Base-by-base conservation (phyloP, 2,797 vertebrate species). In the Fistularia commersonii region DNA sequence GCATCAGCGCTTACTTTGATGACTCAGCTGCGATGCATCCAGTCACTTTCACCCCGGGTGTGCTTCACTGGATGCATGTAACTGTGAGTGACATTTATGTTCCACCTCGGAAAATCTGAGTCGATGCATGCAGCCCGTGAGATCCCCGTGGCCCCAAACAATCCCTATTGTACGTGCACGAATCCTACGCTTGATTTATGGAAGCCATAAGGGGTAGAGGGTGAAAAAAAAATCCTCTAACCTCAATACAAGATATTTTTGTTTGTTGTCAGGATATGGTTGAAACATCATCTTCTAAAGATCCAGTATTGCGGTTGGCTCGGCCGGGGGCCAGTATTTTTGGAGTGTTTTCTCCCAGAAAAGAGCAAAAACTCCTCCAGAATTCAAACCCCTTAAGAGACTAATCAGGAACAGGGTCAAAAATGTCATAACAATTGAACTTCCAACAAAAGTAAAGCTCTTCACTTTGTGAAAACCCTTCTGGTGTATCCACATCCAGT, bases 191-290 rank as follows among this genome's bases (percentile, higher is more conserved):
- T 23, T 23, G 23, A 23, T 23, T 23, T 23, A 23, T 23, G 23
- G 23, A 23, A 23, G 23, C 23, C 23, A 23, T 23, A 23, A 23
- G 23, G 23, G 23, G 23, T 23, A 23, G 23, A 23, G 35, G 35
- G 35, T 36, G 35, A 36, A 36, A 36, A 14, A 14, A 6, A 41
- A 12, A 12, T 10, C 48, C 41, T 79, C 41, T 14, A 67, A 76
- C 73, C 74, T 51, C 23, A 23, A 23, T 23, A 23, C 23, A 23
- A 67, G 70, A 58, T 77, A 72, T 71, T 79, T 83, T 75, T 73
- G 72, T 86, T 86, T 86, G 77, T 86, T 83, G 76, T 79, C 64
- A 65, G 74, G 69, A 81, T 89, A 83, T 68, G 83, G 83, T 70
- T 74, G 75, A 78, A 87, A 88, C 66, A 69, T 77, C 69, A 78